Evolutionary conservation across 2,113 vertebrate genomes (phyloP), one percentile per base, ranked within the genome.

Genomic region (Nansenia antarctica): DNA sequence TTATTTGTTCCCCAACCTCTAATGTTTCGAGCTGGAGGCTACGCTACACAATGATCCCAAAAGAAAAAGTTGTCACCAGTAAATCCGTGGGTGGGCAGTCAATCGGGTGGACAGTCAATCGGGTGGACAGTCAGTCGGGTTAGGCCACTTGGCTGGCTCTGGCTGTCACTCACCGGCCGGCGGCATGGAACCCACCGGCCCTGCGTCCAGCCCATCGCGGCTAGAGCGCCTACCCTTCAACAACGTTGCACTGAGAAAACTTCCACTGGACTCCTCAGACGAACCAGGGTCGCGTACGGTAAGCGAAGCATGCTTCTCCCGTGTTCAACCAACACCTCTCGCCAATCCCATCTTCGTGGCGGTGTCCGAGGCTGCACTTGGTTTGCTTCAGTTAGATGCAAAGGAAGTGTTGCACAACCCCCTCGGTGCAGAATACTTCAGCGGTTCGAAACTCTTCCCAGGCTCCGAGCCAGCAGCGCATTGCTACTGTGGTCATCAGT

Each of bases 401-500:
- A 63, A 67, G 29, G 88, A 80, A 3, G 90, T 80, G 67, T 61
- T 73, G 12, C 75, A 82, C 67, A 85, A 92, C 9, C 79, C 72
- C 0, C 87, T 91, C 66, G 90, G 85, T 5, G 89, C 93, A 30
- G 85, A 90, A 53, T 94, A 88, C 69, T 79, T 96, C 81, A 95
- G 94, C 72, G 95, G 94, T 11, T 95, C 94, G 80, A 90, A 87
- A 31, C 62, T 90, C 72, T 86, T 81, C 72, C 86, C 90, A 0
- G 95, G 95, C 76, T 77, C 93, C 5, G 86, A 94, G 77, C 91
- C 94, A 9, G 94, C 94, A 1, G 94, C 94, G 0, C 95, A 97
- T 78, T 96, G 94, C 79, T 96, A 96, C 90, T 92, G 95, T 85
- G 95, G 94, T 0, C 95, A 96, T 86, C 95, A 96, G 92, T 97